Evolutionary conservation across 2,113 vertebrate species (phyloP), one percentile per base, ranked within the genome.

Genomic region (Odocoileus virginianus): DNA sequence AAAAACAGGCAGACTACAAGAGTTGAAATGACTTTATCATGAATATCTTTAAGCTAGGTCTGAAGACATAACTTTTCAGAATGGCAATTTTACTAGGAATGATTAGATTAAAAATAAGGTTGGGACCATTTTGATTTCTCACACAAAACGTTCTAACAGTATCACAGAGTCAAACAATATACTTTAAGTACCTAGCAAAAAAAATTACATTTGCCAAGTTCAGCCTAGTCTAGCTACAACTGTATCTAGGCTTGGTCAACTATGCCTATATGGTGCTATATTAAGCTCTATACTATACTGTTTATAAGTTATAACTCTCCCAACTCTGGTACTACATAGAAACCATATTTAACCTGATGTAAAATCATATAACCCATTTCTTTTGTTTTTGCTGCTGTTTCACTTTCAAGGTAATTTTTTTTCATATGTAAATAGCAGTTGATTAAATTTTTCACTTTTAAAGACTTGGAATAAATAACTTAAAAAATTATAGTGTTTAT

Each of bases 331-430:
- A 50, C 19, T 67, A 40, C 58, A 74, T 1, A 87, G 25, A 92
- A 36, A 93, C 43, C 71, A 3, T 57, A 87, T 67, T 94, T 89
- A 83, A 97, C 43, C 27, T 89, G 5, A 93, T 54, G 16, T 7
- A 87, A 9, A 91, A 89, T 67, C 78, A 45, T 54, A 92, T 52
- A 27, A 7, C 3, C 14, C 54, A 2, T 78, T 90, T 89, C 74
- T 87, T 84, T 60, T 36, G 33, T 10, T 71, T 71, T 47, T 93
- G 7, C 58, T 71, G 6, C 52, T 94, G 28, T 76, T 93, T 92
- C 36, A 95, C 23, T 93, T 96, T 95, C 28, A 90, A 95, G 54
- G 8, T 91, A 90, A 96, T 21, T 76, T 94, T 78, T 76, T 36
- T 89, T 91, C 17, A 96, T 67, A 88, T 58, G 47, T 61, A 92